Evolutionary conservation across 2,113 vertebrate species (phyloP).

Genomic region (Bubalus kerabau): DNA sequence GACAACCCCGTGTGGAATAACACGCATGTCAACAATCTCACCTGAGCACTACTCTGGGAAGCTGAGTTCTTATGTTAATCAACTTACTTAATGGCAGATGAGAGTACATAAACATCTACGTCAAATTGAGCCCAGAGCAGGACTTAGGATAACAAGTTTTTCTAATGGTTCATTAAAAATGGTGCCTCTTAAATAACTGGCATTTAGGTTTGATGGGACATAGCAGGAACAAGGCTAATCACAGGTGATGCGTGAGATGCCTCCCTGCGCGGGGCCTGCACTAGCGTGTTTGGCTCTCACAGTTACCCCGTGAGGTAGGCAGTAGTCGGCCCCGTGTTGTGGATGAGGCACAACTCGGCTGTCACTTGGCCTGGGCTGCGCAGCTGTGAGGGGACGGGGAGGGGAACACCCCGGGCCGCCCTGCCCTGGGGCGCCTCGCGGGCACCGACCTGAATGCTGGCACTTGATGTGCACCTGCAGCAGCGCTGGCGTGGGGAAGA

Average conservation of each 20-base stretch:
- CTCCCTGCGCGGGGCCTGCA: not conserved
- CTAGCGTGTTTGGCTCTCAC: not conserved
- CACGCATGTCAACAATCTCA: fast-evolving
- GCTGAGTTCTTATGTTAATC: not conserved
- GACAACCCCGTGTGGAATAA: fast-evolving
- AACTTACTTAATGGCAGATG: not conserved
- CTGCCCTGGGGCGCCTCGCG: not conserved
- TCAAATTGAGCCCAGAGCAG: not conserved
- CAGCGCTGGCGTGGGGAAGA: slow-evolving; percentile 74
- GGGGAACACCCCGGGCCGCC: fast-evolving
- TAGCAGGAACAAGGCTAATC: not conserved
- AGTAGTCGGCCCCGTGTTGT: fast-evolving
- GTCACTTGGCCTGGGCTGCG: not conserved
- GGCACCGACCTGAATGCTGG: slow-evolving; percentile 78
- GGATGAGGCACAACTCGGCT: not conserved
- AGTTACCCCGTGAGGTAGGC: not conserved
- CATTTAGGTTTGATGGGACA: not conserved
- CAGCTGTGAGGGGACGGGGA: not conserved
- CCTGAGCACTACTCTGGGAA: not conserved
- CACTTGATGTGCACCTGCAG: slow-evolving; percentile 79
- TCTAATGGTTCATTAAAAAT: not conserved
- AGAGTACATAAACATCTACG: not conserved
- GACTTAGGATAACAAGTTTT: not conserved
- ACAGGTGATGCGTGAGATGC: not conserved
- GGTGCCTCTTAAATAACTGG: not conserved